Evolutionary conservation across 2,113 vertebrate species (phyloP), one percentile per base, ranked within the genome.

Genomic region (Arothron firmamentum): DNA sequence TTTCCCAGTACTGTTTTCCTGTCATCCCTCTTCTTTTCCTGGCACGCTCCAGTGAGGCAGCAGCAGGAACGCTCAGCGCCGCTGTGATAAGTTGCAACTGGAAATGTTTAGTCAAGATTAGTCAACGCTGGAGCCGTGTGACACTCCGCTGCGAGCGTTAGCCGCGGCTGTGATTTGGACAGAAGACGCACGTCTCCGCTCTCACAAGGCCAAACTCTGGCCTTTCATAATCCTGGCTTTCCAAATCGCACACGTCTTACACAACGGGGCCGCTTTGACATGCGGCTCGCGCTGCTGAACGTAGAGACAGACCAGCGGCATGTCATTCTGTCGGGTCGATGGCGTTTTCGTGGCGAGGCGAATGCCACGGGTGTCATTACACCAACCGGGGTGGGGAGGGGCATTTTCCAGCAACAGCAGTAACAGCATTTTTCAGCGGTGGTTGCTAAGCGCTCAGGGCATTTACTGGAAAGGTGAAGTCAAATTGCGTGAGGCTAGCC

Each of bases 381-480:
- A 10, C 12, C 14, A 13, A 14, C 28, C 21, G 45, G 25, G 21
- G 21, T 2, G 21, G 21, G 21, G 21, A 23, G 21, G 21, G 18
- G 34, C 61, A 52, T 54, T 75, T 82, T 72, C 64, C 74, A 61
- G 19, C 12, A 5, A 9, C 14, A 31, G 43, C 23, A 12, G 19
- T 21, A n/a, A n/a, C n/a, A n/a, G n/a, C n/a, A n/a, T 12, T 38
- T 47, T 38, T 18, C 63, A 42, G 45, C 76, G 65, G 71, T 65
- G 76, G 71, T 70, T 64, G 43, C 42, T 51, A 53, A 53, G 57
- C 71, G 53, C 62, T 51, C 19, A 55, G 21, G 52, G 20, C 56
- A 42, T 55, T 78, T 75, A 78, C 72, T 56, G 75, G 65, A 73
- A 75, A 52, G 23, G 4, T 61, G 16, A 41, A 70, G 56, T 21